These are phyloP conservation scores for Pycnonotus jocosus DNA, from an alignment of 2,113 vertebrate species.

Conservation along the genomic window DNA sequence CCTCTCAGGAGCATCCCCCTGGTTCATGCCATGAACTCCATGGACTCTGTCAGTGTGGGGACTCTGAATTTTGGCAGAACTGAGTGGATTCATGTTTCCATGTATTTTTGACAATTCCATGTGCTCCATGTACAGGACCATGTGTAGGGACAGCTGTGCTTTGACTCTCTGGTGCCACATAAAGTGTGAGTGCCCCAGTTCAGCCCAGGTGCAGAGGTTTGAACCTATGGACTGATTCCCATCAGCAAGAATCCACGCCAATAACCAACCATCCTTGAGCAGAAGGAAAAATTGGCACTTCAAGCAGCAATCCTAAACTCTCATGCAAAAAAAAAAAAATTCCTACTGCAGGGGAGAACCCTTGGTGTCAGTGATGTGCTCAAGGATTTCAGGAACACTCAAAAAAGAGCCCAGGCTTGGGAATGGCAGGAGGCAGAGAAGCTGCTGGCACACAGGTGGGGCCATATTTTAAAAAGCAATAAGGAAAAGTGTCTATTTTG, in stretches of 20 bases:
- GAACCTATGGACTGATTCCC: background rate
- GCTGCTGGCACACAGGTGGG: background rate
- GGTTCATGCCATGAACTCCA: background rate
- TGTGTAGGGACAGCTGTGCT: background rate
- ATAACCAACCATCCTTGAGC: background rate
- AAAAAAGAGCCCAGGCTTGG: background rate
- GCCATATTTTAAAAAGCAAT: slow-evolving; percentile 45
- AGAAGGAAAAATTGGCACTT: background rate
- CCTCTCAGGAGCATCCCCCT: background rate
- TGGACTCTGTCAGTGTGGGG: no score
- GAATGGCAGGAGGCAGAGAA: background rate
- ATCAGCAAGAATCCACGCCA: background rate
- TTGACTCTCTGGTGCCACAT: background rate
- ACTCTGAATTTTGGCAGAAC: background rate
- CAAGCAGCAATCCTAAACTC: background rate
- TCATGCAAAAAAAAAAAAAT: background rate
- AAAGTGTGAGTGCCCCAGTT: background rate
- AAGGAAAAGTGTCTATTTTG: slow-evolving; percentile 31
- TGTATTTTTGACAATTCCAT: background rate
- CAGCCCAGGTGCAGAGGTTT: background rate
- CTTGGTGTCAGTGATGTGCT: background rate
- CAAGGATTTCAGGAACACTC: background rate
- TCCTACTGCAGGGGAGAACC: background rate
- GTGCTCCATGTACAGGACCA: background rate
- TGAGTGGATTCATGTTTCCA: background rate